Conservation (phyloP, 2,888 invertebrate species). For the Pseudococcus viburni region DNA sequence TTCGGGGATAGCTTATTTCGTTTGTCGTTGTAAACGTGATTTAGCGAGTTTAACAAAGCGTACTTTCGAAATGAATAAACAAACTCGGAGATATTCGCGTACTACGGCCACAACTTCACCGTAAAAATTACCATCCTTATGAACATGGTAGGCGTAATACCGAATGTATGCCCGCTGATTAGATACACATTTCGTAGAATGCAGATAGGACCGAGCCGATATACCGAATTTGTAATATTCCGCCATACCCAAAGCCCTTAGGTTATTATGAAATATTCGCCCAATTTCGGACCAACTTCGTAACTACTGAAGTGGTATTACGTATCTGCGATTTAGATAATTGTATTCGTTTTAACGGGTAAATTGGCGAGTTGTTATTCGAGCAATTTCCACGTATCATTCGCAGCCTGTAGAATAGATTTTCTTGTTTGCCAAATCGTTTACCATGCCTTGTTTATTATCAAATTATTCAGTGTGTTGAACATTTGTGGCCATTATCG, state of each 20-base stretch:
- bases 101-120: background rate
- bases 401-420: background rate
- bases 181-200: background rate
- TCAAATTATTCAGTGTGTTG: background rate
- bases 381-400: background rate
- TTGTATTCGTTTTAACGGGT: background rate
- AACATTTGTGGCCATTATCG: no score
- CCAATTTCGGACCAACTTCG: background rate
- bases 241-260: background rate
- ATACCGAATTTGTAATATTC: background rate
- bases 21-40: background rate
- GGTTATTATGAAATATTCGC: conserved; percentile 20
- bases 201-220: background rate
- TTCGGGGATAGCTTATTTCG: background rate
- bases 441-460: background rate
- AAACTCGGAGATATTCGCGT: conserved; percentile 1
- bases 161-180: background rate
- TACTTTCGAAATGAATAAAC: conserved; percentile 20
- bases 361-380: background rate
- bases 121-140: conserved; percentile 12
- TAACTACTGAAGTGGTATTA: background rate
- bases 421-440: background rate
- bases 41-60: background rate
- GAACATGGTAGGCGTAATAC: background rate
- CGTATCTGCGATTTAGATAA: background rate